phyloP scores from a whole-genome alignment of 2,888 invertebrate genomes.

The Chaetoderma sp. region DNA sequence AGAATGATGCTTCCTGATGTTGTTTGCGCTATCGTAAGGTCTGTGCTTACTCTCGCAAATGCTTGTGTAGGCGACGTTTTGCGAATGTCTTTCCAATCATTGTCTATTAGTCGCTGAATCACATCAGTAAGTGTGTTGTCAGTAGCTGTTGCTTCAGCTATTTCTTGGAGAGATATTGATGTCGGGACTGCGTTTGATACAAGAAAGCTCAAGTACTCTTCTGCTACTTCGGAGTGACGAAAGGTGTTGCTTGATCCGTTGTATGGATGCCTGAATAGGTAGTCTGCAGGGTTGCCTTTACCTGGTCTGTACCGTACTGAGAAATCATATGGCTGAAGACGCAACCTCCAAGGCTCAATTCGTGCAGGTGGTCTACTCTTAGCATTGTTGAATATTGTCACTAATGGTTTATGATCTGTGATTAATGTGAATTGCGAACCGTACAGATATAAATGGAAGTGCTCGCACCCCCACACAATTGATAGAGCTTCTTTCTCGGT shows the following conservation, averaged over 20 bases:
- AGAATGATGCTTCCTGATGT: conserved; percentile 26
- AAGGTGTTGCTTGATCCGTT: too few species aligned
- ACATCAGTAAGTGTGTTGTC: too few species aligned
- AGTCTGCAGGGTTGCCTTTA: conserved; percentile 41
- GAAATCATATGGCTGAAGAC: conserved; percentile 33
- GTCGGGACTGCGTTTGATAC: too few species aligned
- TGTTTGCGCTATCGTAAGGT: too few species aligned
- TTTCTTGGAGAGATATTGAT: too few species aligned
- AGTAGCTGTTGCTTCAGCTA: too few species aligned
- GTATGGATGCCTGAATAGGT: conserved; percentile 40
- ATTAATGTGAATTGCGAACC: conserved; percentile 36
- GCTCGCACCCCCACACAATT: conserved; percentile 38
- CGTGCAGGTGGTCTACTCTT: conserved; percentile 29
- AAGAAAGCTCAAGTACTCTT: too few species aligned
- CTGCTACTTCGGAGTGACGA: too few species aligned
- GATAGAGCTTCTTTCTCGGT: conserved; percentile 29
- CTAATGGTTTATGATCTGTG: conserved; percentile 46
- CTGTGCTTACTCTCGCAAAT: too few species aligned
- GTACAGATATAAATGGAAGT: conserved; percentile 36
- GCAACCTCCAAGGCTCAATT: conserved; percentile 37
- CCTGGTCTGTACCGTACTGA: conserved; percentile 35
- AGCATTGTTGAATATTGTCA: conserved; percentile 32
- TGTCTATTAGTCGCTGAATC: too few species aligned
- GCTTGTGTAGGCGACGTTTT: too few species aligned
- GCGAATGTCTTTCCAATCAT: too few species aligned